Conservation (phyloP, 2,113 vertebrate species). For the Xiphophorus couchianus region DNA sequence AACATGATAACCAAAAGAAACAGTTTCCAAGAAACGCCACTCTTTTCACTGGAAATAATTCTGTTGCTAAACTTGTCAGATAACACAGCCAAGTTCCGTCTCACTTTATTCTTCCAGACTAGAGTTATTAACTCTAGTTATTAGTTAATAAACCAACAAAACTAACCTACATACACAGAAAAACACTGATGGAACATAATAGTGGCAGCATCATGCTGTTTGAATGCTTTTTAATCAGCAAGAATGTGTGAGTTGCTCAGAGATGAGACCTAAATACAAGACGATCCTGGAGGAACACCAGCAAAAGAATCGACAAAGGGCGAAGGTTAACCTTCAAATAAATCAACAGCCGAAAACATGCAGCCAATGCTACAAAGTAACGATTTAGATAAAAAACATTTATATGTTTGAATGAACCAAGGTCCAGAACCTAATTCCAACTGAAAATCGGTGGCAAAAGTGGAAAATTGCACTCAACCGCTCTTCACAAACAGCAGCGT, state of each 20-base stretch:
- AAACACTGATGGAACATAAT: no score
- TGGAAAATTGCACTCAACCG: neutral
- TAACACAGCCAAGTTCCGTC: neutral
- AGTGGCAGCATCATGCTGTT: neutral
- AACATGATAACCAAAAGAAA: slow-evolving; percentile 70
- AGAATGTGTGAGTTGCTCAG: neutral
- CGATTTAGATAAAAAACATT: neutral
- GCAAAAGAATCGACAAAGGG: neutral
- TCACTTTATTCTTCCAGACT: neutral
- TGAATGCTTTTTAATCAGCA: no score
- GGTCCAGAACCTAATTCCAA: neutral
- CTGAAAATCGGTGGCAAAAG: neutral
- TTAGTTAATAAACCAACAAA: neutral
- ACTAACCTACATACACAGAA: no score
- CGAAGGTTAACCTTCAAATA: neutral
- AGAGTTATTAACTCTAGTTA: no score
- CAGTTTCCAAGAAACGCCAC: slow-evolving; percentile 31
- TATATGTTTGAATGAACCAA: neutral
- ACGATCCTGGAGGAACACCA: neutral
- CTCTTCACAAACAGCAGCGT: slow-evolving; percentile 22
- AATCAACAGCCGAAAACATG: neutral
- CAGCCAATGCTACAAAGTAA: neutral
- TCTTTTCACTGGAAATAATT: slow-evolving; percentile 31
- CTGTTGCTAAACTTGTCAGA: slow-evolving; percentile 7
- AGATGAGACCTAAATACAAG: neutral